Conservation (phyloP, 2,888 invertebrate species). For the Chouioia cunea region DNA sequence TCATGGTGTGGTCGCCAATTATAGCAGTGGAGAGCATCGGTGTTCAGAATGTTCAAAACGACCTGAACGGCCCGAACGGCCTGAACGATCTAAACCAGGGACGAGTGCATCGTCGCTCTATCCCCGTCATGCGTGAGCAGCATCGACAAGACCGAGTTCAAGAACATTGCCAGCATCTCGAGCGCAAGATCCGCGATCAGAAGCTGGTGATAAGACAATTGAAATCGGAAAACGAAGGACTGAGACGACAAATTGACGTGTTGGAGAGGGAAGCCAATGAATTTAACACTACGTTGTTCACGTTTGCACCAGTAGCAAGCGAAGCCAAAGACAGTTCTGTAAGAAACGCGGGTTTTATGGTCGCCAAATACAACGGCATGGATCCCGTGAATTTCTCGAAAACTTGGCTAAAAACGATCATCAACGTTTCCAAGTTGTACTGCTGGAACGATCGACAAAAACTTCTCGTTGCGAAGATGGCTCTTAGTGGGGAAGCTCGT, state of each 20-base stretch:
- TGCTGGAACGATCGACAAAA: background rate
- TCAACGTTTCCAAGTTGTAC: background rate
- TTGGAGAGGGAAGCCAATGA: background rate
- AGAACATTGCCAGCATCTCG: background rate
- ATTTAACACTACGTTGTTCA: background rate
- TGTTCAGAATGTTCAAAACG: too few species aligned
- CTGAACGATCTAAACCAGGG: too few species aligned
- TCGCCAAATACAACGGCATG: slow-evolving; percentile 3
- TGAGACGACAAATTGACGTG: background rate
- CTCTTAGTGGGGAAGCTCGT: background rate
- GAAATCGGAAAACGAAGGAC: background rate
- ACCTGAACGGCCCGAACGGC: too few species aligned
- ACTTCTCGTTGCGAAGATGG: background rate
- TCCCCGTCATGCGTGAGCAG: too few species aligned
- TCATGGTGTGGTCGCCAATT: too few species aligned
- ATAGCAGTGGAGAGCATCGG: too few species aligned
- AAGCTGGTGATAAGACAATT: background rate
- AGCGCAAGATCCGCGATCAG: background rate
- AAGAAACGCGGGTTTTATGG: slow-evolving; percentile 8
- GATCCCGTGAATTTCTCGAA: background rate
- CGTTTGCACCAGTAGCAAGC: background rate
- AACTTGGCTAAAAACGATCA: background rate
- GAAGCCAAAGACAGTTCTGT: background rate
- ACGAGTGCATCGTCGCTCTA: too few species aligned
- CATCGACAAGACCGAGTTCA: background rate